Evolutionary conservation across 2,888 invertebrate species (phyloP).

Genomic region (Cosmopolites sordidus): DNA sequence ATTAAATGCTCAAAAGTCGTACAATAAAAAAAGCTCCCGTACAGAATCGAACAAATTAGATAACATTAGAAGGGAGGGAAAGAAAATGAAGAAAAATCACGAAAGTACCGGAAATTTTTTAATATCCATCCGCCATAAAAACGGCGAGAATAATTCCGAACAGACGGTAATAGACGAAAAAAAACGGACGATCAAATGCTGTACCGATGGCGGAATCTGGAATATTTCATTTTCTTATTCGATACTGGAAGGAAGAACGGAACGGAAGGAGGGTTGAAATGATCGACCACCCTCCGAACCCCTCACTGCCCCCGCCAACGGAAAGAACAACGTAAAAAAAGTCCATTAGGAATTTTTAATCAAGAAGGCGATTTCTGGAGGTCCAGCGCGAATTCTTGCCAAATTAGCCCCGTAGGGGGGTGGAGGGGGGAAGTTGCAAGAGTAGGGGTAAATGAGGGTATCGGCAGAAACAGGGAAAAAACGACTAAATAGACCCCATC

Average conservation of each 20-base stretch:
- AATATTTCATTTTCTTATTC: conserved; percentile 1
- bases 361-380: conserved; percentile 35
- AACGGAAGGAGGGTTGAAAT: background rate
- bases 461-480: conserved; percentile 26
- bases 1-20: too few species aligned
- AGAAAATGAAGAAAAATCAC: too few species aligned
- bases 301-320: conserved; percentile 17
- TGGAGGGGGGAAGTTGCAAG: background rate
- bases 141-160: background rate
- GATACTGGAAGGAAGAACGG: background rate
- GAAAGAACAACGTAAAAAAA: conserved; percentile 25
- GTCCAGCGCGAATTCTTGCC: conserved; percentile 49
- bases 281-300: background rate
- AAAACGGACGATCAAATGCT: background rate
- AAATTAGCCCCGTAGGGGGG: conserved; percentile 47
- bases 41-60: too few species aligned
- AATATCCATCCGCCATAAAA: too few species aligned
- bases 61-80: too few species aligned
- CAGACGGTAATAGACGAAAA: background rate
- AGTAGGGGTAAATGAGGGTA: background rate
- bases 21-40: too few species aligned
- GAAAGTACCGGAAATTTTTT: too few species aligned
- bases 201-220: background rate
- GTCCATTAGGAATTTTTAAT: conserved; percentile 43
- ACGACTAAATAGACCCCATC: conserved; percentile 34